A percentile compares a stretch with the other conserved stretches of the same genome.
phyloP scores from a whole-genome alignment of 2,888 invertebrate genomes.

The Pyrrhia umbra region DNA sequence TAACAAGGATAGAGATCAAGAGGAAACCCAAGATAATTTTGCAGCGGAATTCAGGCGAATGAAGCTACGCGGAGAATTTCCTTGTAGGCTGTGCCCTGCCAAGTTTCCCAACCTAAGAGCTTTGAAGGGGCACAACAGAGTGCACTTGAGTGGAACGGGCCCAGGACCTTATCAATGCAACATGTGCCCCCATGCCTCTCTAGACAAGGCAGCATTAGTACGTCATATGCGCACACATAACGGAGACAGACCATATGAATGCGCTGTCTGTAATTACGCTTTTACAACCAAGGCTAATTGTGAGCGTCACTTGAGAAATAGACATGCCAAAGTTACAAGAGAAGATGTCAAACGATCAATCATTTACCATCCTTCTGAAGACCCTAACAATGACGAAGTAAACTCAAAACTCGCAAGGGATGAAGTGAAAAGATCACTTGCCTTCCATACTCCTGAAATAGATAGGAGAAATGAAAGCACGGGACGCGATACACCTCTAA shows the following conservation, averaged over 20 bases:
- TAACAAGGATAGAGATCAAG: slow-evolving; percentile 82
- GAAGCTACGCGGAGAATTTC: slow-evolving; percentile 97
- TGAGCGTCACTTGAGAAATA: slow-evolving; percentile 97
- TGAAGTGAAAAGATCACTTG: slow-evolving; percentile 89
- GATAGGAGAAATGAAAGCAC: slow-evolving; percentile 83
- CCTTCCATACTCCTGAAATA: slow-evolving; percentile 89
- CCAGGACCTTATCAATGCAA: slow-evolving; percentile 97
- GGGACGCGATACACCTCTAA: slow-evolving; percentile 83
- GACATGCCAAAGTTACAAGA: slow-evolving; percentile 95
- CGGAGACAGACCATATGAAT: slow-evolving; percentile 98
- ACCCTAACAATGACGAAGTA: slow-evolving; percentile 94
- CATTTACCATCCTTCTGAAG: slow-evolving; percentile 96
- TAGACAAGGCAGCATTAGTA: slow-evolving; percentile 97
- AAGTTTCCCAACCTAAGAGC: slow-evolving; percentile 97
- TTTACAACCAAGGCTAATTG: slow-evolving; percentile 99
- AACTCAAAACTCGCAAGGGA: slow-evolving; percentile 89
- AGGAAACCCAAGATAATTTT: slow-evolving; percentile 95
- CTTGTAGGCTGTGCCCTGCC: slow-evolving; percentile 96
- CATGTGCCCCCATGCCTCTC: slow-evolving; percentile 96
- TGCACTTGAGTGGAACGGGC: slow-evolving; percentile 94
- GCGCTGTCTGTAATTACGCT: slow-evolving; percentile 98
- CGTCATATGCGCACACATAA: slow-evolving; percentile 98
- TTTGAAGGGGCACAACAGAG: slow-evolving; percentile 97
- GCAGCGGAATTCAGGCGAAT: slow-evolving; percentile 96
- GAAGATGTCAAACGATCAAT: slow-evolving; percentile 97